Conservation (phyloP, 1,140 invertebrate genomes). For the Zaprionus nigranus region DNA sequence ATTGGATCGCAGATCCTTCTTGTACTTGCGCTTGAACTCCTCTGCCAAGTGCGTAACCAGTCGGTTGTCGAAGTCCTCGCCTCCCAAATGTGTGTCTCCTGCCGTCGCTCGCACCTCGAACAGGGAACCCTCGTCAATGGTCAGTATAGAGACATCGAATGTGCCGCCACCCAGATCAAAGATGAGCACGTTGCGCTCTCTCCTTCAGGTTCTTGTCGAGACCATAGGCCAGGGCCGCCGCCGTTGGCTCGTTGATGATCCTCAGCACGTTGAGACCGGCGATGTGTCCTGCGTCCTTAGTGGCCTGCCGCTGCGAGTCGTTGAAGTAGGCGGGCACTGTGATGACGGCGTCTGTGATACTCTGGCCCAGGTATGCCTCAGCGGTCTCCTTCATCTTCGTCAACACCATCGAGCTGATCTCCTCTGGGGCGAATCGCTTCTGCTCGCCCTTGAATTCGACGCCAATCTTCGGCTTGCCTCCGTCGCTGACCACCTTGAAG, state of each 20-base stretch:
- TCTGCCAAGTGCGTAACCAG: constrained; percentile 91
- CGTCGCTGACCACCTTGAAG: constrained; percentile 89
- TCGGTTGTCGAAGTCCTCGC: constrained; percentile 92
- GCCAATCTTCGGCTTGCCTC: constrained; percentile 89
- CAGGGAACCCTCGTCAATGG: constrained; percentile 93
- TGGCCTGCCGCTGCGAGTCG: constrained; percentile 88
- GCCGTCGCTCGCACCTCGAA: constrained; percentile 92
- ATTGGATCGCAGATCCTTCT: constrained; percentile 91
- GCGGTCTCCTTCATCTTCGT: constrained; percentile 93
- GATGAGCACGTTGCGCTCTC: constrained; percentile 90
- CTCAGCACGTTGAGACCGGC: constrained; percentile 89
- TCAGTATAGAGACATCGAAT: constrained; percentile 94
- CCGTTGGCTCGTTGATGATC: constrained; percentile 91
- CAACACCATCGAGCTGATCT: constrained; percentile 91
- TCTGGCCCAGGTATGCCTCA: constrained; percentile 90
- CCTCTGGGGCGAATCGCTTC: constrained; percentile 91
- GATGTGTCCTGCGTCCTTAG: constrained; percentile 88
- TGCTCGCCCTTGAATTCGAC: constrained; percentile 90
- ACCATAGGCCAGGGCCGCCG: constrained; percentile 90
- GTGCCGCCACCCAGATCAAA: constrained; percentile 91
- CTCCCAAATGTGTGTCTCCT: constrained; percentile 90
- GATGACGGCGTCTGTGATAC: constrained; percentile 88
- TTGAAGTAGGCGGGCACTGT: constrained; percentile 88
- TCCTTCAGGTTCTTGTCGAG: constrained; percentile 91
- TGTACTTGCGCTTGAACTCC: constrained; percentile 94